A percentile compares a stretch with the other conserved stretches of the same genome.
phyloP scores from a whole-genome alignment of 2,888 invertebrate species.

The Dryadula phaetusa region DNA sequence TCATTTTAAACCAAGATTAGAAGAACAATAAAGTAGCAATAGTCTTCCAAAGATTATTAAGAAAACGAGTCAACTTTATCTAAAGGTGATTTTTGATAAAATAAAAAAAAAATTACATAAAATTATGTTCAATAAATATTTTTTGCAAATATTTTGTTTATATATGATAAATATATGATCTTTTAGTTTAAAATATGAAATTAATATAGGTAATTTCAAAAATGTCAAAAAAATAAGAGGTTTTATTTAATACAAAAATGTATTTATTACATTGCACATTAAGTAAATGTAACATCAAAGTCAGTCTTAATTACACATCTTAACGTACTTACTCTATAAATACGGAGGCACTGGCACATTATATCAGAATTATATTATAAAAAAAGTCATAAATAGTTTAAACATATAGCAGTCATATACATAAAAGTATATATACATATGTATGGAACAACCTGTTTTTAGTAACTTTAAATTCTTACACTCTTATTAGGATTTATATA shows the following conservation, averaged over 20 bases:
- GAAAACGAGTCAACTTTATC: too few relatives aligned
- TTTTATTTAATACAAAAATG: slow-evolving; percentile 54
- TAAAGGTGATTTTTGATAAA: too few relatives aligned
- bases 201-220: too few relatives aligned
- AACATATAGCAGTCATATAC: slow-evolving; percentile 23
- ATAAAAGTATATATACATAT: background rate
- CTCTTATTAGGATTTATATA: slow-evolving; percentile 8
- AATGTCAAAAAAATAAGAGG: slow-evolving; percentile 5
- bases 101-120: too few relatives aligned
- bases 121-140: too few relatives aligned
- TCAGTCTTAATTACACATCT: slow-evolving; percentile 80
- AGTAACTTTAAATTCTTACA: slow-evolving; percentile 17
- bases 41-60: background rate
- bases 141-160: too few relatives aligned
- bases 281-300: slow-evolving; percentile 75
- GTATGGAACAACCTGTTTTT: slow-evolving; percentile 30
- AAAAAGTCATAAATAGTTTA: slow-evolving; percentile 41
- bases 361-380: slow-evolving; percentile 47
- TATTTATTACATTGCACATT: slow-evolving; percentile 72
- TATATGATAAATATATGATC: too few relatives aligned
- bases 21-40: background rate
- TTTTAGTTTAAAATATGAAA: too few relatives aligned
- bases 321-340: slow-evolving; percentile 59
- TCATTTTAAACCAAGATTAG: slow-evolving; percentile 45
- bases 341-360: slow-evolving; percentile 81